A percentile compares a stretch with the other conserved stretches of the same genome.
phyloP scores from a whole-genome alignment of 2,888 invertebrate species.

The Globia sparganii region DNA sequence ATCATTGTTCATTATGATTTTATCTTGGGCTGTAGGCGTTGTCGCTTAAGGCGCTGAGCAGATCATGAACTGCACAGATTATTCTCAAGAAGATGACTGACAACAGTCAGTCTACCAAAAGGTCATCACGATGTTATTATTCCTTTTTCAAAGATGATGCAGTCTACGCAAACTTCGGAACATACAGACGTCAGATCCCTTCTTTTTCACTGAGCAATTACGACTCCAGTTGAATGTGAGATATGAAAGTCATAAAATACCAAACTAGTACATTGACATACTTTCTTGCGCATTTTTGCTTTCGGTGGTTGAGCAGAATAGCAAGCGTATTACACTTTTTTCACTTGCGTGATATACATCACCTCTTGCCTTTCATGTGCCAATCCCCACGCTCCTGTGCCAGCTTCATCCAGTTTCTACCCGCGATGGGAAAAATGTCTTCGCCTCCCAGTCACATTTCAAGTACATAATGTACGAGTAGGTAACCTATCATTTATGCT shows the following conservation, averaged over 20 bases:
- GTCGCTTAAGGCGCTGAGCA: neutral
- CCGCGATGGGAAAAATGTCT: too few relatives aligned
- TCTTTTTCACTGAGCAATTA: constrained; percentile 16
- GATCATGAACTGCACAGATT: neutral
- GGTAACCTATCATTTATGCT: too few relatives aligned
- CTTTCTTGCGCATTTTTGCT: constrained; percentile 42
- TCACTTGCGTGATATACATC: too few relatives aligned
- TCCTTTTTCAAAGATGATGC: neutral
- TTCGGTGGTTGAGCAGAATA: constrained; percentile 22
- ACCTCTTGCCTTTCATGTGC: too few relatives aligned
- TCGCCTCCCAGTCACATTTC: too few relatives aligned
- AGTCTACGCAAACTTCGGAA: constrained; percentile 9
- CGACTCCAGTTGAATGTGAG: constrained; percentile 30
- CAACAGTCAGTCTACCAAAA: neutral
- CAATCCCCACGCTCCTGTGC: too few relatives aligned
- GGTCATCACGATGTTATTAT: neutral
- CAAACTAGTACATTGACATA: constrained; percentile 48
- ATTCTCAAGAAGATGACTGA: neutral
- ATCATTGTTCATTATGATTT: constrained; percentile 11
- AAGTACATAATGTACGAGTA: too few relatives aligned
- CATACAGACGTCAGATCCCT: neutral
- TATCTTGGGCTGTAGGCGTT: neutral
- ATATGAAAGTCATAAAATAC: constrained; percentile 50
- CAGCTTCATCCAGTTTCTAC: too few relatives aligned
- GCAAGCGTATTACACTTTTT: constrained; percentile 7